Base-by-base conservation (phyloP, 2,888 invertebrate genomes). In the Brachylomia viminalis region DNA sequence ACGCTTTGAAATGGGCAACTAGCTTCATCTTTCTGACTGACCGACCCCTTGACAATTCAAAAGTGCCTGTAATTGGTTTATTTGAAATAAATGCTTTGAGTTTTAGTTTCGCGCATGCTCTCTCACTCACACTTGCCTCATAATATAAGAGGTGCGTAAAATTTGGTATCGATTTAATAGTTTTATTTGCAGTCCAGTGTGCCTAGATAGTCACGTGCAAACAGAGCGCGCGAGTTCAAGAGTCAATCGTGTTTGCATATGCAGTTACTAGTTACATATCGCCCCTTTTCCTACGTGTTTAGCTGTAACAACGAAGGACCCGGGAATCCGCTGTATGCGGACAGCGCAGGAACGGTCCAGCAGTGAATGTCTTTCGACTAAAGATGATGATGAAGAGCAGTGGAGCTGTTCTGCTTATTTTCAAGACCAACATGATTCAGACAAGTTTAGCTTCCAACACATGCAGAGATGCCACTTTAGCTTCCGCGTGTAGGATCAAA, bases 201-300 rank as follows among this genome's bases (percentile, higher is more conserved):
- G n/a, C 15, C 0, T n/a, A 47, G 0, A n/a, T n/a, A n/a, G 71
- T 67, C 79, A 79, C 72, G 79, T 62, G 62, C 30, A 45, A 42
- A 17, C 42, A 1, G 47, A 47, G 11, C 61, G 61, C 45, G 33
- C 15, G n/a, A 62, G 79, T 79, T 78, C 73, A 79, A 56, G 49
- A 30, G 67, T 79, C 79, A 73, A 56, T 17, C 27, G 42, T 79
- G 61, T 56, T 61, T 73, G 56, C 62, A 77, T 77, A 77, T 69
- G 42, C 27, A 75, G 52, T 62, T 17, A 17, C 38, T 61, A 58
- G 33, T 56, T 62, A n/a, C n/a, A 7, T 20, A 42, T 71, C 20
- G 10, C 33, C 23, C 30, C 17, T 52, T 38, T 30, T n/a, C 3
- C 20, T 20, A 71, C n/a, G 20, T 23, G 20, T 64, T 62, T n/a